Base-by-base conservation (phyloP, 2,888 invertebrate genomes). In the Drosophila suboccidentalis region DNA sequence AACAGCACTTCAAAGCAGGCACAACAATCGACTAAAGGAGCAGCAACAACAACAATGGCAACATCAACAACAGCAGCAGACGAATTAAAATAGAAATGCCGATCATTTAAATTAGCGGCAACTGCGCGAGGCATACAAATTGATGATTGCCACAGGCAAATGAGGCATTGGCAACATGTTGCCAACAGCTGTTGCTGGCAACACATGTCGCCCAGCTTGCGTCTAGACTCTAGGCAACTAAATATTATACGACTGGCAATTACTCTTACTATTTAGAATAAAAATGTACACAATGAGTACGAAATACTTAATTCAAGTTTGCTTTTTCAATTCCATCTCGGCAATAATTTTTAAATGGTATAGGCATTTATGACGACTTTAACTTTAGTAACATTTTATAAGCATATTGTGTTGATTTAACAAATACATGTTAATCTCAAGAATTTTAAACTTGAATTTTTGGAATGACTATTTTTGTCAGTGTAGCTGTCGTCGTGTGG, bases 31-130 rank as follows among this genome's bases (percentile, higher is more conserved):
- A 32, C 22, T 55, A 60, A 51, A 49, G 70, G 17, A 53, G 41
- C 41, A 41, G 19, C 39, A 41, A 10, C 36, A 26, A 43, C 10
- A 43, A 19, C 10, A 41, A 17, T 11, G 19, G 4, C 41, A 19
- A 41, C 43, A 38, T 13, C 36, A 47, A 38, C 49, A 38, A 10
- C 32, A n/a, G 26, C 47, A 41, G 32, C 61, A 47, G 51, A 60
- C 38, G 55, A 71, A 57, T 70, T 69, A 43, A 82, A 86, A 80
- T 83, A 78, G 74, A 73, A 71, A 77, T 78, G 80, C 81, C 65
- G 61, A 85, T 73, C 87, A 76, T 75, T 77, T 80, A 86, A 85
- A 85, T 89, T 89, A 70, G 88, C 80, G 47, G 67, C 71, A 74
- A 67, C 69, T 64, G 67, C 39, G 55, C 46, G 63, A 32, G n/a